Percentiles rank a stretch among this genome's conserved stretches.
phyloP scores from a whole-genome alignment of 1,140 invertebrate species.

The Listronotus oregonensis region DNA sequence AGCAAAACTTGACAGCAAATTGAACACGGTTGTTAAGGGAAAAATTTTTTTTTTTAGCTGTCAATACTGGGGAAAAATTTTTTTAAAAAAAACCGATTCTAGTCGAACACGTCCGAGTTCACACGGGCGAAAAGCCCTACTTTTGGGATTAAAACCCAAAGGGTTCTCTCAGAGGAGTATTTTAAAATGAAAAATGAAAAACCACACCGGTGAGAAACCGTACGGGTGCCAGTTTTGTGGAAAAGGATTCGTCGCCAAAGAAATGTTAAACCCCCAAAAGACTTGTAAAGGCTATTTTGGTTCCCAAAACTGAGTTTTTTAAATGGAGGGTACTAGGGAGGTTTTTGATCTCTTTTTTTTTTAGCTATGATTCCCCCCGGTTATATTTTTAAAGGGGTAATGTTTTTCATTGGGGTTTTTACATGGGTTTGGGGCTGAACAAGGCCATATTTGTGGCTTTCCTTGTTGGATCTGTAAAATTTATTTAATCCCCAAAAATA shows the following conservation, averaged over 20 bases:
- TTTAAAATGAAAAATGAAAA: slow-evolving; percentile 61
- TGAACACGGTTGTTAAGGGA: too few relatives aligned
- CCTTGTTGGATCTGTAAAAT: too few relatives aligned
- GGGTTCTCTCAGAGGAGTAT: slow-evolving; percentile 72
- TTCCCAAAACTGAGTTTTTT: slow-evolving; percentile 30
- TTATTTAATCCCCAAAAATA: too few relatives aligned
- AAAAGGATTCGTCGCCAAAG: slow-evolving; percentile 63
- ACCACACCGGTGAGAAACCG: slow-evolving; percentile 57
- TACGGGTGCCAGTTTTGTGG: slow-evolving; percentile 58
- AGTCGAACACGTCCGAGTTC: slow-evolving; percentile 58
- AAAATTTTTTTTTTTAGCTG: slow-evolving; percentile 50
- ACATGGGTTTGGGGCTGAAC: too few relatives aligned
- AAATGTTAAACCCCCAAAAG: slow-evolving; percentile 67
- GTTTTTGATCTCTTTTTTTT: too few relatives aligned
- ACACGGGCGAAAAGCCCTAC: slow-evolving; percentile 61
- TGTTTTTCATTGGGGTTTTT: too few relatives aligned
- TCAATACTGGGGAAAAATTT: slow-evolving; percentile 59
- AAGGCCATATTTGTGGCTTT: too few relatives aligned
- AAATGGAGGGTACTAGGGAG: not conserved
- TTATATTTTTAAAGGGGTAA: too few relatives aligned
- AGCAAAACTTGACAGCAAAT: too few relatives aligned
- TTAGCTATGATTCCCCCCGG: too few relatives aligned
- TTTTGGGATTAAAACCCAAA: slow-evolving; percentile 60
- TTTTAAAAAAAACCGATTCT: slow-evolving; percentile 58
- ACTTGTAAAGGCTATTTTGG: slow-evolving; percentile 48